Evolutionary conservation across 1,140 invertebrate genomes (phyloP), one percentile per base, ranked within the genome.

Genomic region (Drosophila watanabei): DNA sequence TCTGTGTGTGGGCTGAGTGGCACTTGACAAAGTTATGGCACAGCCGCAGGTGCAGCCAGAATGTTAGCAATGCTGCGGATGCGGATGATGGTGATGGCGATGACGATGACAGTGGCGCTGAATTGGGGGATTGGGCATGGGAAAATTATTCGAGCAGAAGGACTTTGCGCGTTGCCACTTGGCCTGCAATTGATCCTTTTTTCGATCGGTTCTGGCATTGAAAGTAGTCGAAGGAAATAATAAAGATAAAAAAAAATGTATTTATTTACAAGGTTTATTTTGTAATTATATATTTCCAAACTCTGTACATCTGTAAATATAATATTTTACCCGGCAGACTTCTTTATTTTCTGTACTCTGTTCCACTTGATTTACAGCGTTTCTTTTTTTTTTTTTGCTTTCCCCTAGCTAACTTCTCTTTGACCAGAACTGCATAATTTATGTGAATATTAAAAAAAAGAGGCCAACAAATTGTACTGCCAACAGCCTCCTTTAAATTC

Each of bases 21-120:
- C 72, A 78, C 75, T 78, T 76, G 75, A 78, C 75, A 78, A 76
- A 76, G 75, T 79, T 78, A 78, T 79, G 76, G 69, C 75, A 78
- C 56, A 59, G 73, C 64, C 64, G 75, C 65, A 78, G 75, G 75
- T 79, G 75, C 58, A 51, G 73, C 64, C 57, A 69, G 56, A 62
- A 79, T 70, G 64, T 28, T 51, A 32, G 58, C 73, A 51, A 58
- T 51, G 58, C 43, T 48, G 63, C 54, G 41, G 46, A 39, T 39
- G 51, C n/a, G 64, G 49, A 39, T 39, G 51, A 13, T 64, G 49
- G 54, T 71, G 62, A 66, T 68, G 70, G 24, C 48, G 14, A 49
- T 24, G 14, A 68, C 49, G 70, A 68, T 66, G 64, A 37, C 57
- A 39, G 39, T 58, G 62, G 24, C 70, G 56, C 32, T 33, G 32